Conservation (phyloP, 2,888 invertebrate genomes). For the Phortica magna region DNA sequence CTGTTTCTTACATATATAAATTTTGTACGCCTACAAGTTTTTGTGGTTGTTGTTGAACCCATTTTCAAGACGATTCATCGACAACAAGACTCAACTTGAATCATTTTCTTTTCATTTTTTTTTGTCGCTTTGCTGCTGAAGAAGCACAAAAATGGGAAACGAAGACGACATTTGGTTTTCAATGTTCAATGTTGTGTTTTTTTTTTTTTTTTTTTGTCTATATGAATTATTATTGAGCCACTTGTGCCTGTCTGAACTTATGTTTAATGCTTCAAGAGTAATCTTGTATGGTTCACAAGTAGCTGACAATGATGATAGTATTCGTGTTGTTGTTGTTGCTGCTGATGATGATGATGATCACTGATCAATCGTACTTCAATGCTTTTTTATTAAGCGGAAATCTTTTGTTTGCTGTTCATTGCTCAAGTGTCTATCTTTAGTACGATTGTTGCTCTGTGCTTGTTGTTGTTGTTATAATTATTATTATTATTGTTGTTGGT, state of each 20-base stretch:
- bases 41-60: no score
- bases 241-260: background rate
- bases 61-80: no score
- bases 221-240: slow-evolving; percentile 17
- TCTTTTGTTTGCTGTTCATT: background rate
- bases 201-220: background rate
- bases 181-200: background rate
- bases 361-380: slow-evolving; percentile 1
- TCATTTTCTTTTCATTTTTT: background rate
- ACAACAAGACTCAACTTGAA: no score
- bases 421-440: background rate
- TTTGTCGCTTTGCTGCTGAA: background rate
- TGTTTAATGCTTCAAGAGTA: background rate
- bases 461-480: background rate
- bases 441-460: no score
- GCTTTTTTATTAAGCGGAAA: background rate
- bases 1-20: background rate
- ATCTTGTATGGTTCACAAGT: background rate
- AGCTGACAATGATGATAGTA: background rate
- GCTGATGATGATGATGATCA: slow-evolving; percentile 1
- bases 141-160: background rate
- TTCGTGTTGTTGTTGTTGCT: background rate
- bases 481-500: background rate
- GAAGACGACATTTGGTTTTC: background rate
- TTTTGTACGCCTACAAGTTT: background rate